These are phyloP conservation scores for Caenorhabditis wallacei DNA, from an alignment of 2,888 invertebrate genomes.

Conservation along the genomic window DNA sequence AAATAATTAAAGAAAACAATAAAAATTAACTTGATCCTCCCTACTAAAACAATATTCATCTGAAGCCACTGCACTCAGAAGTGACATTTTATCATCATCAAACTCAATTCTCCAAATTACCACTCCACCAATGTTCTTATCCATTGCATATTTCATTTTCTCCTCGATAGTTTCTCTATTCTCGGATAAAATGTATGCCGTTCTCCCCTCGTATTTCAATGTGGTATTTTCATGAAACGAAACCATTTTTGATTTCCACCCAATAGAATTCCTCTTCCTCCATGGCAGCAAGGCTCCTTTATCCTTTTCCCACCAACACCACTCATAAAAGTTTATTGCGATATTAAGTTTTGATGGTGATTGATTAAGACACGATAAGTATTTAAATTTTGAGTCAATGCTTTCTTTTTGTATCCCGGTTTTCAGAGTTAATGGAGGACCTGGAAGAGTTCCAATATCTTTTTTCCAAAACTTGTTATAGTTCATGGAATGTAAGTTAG, in stretches of 20 bases:
- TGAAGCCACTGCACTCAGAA: background rate
- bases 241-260: background rate
- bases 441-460: background rate
- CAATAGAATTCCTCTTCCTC: background rate
- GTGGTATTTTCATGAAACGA: background rate
- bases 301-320: background rate
- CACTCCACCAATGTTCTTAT: background rate
- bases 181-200: background rate
- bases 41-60: background rate
- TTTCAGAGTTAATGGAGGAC: background rate
- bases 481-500: background rate
- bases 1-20: too few species aligned
- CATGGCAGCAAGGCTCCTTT: background rate
- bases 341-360: background rate
- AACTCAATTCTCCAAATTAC: constrained; percentile 7
- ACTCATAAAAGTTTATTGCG: background rate
- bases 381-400: background rate
- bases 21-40: background rate
- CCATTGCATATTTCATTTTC: constrained; percentile 3
- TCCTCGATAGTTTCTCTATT: background rate
- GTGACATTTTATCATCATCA: background rate
- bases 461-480: background rate
- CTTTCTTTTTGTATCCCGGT: background rate
- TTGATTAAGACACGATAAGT: background rate
- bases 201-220: background rate